Base-by-base conservation (phyloP, 2,113 vertebrate genomes). In the Perca fluviatilis region DNA sequence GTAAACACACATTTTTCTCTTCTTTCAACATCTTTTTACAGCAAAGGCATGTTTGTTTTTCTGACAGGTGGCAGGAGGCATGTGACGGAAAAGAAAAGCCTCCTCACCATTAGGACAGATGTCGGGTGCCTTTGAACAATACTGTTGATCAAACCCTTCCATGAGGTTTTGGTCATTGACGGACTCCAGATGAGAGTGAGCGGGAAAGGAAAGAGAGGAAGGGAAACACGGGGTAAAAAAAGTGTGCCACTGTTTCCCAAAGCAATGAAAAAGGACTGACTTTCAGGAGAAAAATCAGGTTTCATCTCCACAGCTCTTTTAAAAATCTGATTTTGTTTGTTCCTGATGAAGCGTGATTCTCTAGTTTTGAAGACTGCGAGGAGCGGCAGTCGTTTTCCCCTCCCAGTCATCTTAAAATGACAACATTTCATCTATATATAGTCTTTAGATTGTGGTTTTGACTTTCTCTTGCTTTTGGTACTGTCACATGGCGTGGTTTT, bases 401-500 rank as follows among this genome's bases (percentile, higher is more conserved):
- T 80, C 84, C 82, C 86, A 89, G 86, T 90, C 85, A 90, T 93
- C 91, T 91, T 93, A 94, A 95, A 95, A 90, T 93, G 93, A 94
- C 93, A 95, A 90, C 90, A 90, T 93, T 94, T 96, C 91, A 95
- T 95, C 95, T 96, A 95, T 95, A 95, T 95, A 96, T 95, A 95
- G 94, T 92, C 89, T 92, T 94, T 84, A 94, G 91, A 94, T 94
- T 93, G 90, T 87, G 92, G 87, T 86, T 95, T 91, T 91, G 94
- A 94, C 92, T 93, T 89, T 87, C 86, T 80, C 76, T 62, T 80
- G 88, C 63, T 69, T 87, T 92, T 83, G 88, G 78, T 91, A 71
- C 88, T 82, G 94, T 94, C 92, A 92, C 88, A 92, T 77, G 89
- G 86, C 79, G 79, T 92, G 89, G 86, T 88, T 94, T 94, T 23